Evolutionary conservation across 1,140 invertebrate genomes (phyloP), one percentile per base, ranked within the genome.

Genomic region (Rhizoglyphus robini): DNA sequence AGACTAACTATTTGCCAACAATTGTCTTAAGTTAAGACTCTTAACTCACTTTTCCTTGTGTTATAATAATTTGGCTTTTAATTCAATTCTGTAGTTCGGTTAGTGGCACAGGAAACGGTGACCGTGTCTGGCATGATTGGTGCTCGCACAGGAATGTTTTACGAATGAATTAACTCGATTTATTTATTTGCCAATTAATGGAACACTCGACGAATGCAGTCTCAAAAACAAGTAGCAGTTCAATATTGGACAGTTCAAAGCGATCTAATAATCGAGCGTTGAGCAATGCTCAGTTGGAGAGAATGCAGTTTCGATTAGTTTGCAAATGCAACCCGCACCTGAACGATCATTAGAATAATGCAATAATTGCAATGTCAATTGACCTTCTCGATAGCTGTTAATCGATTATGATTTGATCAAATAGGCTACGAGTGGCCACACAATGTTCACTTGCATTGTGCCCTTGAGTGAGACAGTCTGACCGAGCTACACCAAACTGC

Each of bases 321-420:
- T 41, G 8, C n/a, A 41, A 41, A n/a, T n/a, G n/a, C n/a, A n/a
- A n/a, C n/a, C n/a, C 8, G 36, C 36, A 41, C n/a, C 36, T 11
- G 18, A 18, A 11, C 8, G 36, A 41, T 41, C 36, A 41, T 41
- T 41, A 41, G 36, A 41, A 41, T 41, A 41, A n/a, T n/a, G 41
- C 41, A 46, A 46, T 46, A 46, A 46, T 46, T 46, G 41, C 15
- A 20, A 8, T 54, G 51, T 54, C 51, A 54, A 54, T 54, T 54
- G 51, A 8, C 23, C 8, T 46, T 20, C 23, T 20, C 36, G 36
- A 41, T 41, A 5, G 51, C 5, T 54, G 51, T 20, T 54, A 54
- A 54, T n/a, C n/a, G n/a, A n/a, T n/a, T n/a, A n/a, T n/a, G n/a
- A n/a, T n/a, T n/a, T n/a, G n/a, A n/a, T 54, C 51, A 54, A 54